phyloP scores from a whole-genome alignment of 2,113 vertebrate species.

The Sporophila hypoxantha region DNA sequence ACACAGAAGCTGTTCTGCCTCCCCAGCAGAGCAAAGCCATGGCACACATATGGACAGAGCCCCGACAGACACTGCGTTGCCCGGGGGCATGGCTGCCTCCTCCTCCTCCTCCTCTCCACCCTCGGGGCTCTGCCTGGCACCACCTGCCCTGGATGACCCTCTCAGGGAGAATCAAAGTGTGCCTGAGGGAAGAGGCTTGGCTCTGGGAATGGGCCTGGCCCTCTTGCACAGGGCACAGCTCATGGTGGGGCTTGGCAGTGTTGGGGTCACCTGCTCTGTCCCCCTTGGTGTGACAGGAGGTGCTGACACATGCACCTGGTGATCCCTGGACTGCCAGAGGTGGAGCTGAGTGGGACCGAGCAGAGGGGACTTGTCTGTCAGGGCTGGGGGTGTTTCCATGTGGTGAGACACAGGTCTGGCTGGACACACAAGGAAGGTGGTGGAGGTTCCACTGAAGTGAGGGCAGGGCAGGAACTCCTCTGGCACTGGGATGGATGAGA shows the following conservation, averaged over 20 bases:
- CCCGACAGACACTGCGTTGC: fast-evolving
- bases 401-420: background rate
- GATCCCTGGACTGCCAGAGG: background rate
- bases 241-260: background rate
- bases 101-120: background rate
- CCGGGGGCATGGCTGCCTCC: background rate
- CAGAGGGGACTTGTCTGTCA: background rate
- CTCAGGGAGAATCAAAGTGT: background rate
- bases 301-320: background rate
- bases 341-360: background rate
- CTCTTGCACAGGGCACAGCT: background rate
- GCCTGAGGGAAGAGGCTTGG: background rate
- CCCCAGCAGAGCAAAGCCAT: background rate
- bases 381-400: background rate
- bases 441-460: background rate
- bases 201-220: background rate
- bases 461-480: background rate
- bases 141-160: background rate
- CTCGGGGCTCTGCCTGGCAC: background rate
- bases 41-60: background rate
- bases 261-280: background rate
- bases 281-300: background rate
- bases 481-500: background rate
- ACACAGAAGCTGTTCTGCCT: background rate
- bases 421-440: background rate